Conservation (phyloP, 2,888 invertebrate genomes). For the Teleiodes luculella region DNA sequence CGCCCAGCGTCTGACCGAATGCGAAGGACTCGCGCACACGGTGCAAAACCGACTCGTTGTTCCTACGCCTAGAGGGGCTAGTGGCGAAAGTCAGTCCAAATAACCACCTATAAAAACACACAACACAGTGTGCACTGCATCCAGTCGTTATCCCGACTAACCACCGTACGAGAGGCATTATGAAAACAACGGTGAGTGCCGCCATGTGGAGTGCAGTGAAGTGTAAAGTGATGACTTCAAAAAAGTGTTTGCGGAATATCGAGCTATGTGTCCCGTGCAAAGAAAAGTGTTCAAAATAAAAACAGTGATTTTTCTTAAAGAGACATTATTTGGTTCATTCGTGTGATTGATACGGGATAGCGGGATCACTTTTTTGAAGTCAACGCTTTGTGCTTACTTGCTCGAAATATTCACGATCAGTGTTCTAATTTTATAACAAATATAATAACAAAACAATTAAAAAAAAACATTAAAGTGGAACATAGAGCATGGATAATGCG, state of each 20-base stretch:
- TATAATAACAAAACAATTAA: background rate
- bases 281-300: slow-evolving; percentile 17
- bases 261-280: slow-evolving; percentile 44
- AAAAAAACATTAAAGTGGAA: background rate
- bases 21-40: slow-evolving; percentile 61
- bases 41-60: slow-evolving; percentile 39
- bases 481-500: background rate
- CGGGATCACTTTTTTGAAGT: slow-evolving; percentile 75
- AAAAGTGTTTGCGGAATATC: slow-evolving; percentile 48
- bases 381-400: slow-evolving; percentile 33
- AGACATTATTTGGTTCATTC: slow-evolving; percentile 9
- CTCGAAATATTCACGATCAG: background rate
- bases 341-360: slow-evolving; percentile 32
- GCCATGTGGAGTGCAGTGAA: slow-evolving; percentile 51
- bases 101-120: slow-evolving; percentile 76
- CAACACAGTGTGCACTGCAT: slow-evolving; percentile 56
- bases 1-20: slow-evolving; percentile 49
- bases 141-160: slow-evolving; percentile 75
- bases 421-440: background rate
- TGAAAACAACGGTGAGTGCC: slow-evolving; percentile 73
- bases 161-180: slow-evolving; percentile 71
- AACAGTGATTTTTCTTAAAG: slow-evolving; percentile 13
- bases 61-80: slow-evolving; percentile 63
- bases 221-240: slow-evolving; percentile 67
- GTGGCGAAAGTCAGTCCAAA: slow-evolving; percentile 74